A percentile compares a stretch with the other conserved stretches of the same genome.
Evolutionary conservation across 2,797 vertebrate species (phyloP).

Genomic region (Tangara arthus): DNA sequence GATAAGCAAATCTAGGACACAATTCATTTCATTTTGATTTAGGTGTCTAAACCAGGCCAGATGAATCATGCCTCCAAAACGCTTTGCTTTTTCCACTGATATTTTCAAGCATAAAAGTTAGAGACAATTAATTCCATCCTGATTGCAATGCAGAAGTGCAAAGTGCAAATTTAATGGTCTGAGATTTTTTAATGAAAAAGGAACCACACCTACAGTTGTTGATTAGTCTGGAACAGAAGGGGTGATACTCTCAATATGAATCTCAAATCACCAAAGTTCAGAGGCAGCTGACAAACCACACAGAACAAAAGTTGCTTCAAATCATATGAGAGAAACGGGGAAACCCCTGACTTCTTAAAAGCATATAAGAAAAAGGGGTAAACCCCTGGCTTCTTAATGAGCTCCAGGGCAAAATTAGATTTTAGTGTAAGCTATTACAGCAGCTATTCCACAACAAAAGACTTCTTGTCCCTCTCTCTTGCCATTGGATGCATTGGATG

Average conservation of each 20-base stretch:
- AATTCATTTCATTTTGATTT: not conserved
- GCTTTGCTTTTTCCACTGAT: not conserved
- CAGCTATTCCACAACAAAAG: not conserved
- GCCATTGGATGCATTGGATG: rapidly evolving
- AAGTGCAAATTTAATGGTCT: not conserved
- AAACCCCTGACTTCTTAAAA: not conserved
- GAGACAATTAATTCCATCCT: not conserved
- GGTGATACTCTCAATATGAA: not conserved
- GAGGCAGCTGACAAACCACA: not conserved
- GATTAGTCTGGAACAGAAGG: not conserved
- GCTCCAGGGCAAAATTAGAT: not conserved
- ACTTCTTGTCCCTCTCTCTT: not conserved
- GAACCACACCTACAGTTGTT: not conserved
- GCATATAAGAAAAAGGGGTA: not conserved
- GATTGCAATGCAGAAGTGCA: not conserved
- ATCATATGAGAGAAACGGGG: not conserved
- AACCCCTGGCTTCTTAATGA: not conserved
- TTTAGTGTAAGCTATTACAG: not conserved
- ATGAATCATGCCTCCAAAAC: not conserved
- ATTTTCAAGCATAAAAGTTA: not conserved
- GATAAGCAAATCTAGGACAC: not conserved
- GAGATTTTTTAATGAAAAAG: not conserved
- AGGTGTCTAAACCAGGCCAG: not conserved
- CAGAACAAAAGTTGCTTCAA: not conserved
- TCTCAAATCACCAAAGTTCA: not conserved